Base-by-base conservation (phyloP, 2,888 invertebrate genomes). In the Vanessa cardui region DNA sequence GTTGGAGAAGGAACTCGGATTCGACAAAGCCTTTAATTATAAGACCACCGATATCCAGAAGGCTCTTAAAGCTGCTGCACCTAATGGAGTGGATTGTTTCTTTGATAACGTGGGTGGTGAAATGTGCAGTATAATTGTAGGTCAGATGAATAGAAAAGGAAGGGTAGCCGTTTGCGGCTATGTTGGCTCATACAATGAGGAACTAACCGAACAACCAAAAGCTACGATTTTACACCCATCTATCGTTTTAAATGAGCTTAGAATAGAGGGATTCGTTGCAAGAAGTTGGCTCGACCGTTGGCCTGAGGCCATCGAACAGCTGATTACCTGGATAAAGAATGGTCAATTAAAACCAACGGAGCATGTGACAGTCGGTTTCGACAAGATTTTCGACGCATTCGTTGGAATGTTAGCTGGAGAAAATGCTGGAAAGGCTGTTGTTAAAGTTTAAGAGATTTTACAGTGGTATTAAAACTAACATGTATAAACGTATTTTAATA, bases 41-140 rank as follows among this genome's bases (percentile, higher is more conserved):
- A 96, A 96, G 82, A 95, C 93, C 2, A 92, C 84, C 5, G 83
- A 95, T 75, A 75, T 95, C 18, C 78, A 81, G 0, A 79, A 88
- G 56, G 94, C 93, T n/a, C 83, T 97, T 16, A 93, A 93, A 68
- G 89, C 94, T 82, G 93, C 92, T 52, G 95, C 95, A 1, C 96
- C 96, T 0, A 86, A 95, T 26, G 96, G 96, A 9, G 88, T 96
- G 0, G 96, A 96, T 78, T 95, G 95, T 78, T 96, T 95, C 79
- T 96, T 96, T 80, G 96, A 96, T 80, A 96, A 96, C 82, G 96
- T 96, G 8, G 96, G 95, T 20, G 95, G 96, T 5, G 94, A 94
- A 69, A 89, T 95, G 21, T 94, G 95, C 62, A 93, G 92, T 61
- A 83, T 82, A 0, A 93, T 95, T 3, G 87, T 95, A 0, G 83